Evolutionary conservation across 2,113 vertebrate species (phyloP), one percentile per base, ranked within the genome.

Genomic region (Ondatra zibethicus): DNA sequence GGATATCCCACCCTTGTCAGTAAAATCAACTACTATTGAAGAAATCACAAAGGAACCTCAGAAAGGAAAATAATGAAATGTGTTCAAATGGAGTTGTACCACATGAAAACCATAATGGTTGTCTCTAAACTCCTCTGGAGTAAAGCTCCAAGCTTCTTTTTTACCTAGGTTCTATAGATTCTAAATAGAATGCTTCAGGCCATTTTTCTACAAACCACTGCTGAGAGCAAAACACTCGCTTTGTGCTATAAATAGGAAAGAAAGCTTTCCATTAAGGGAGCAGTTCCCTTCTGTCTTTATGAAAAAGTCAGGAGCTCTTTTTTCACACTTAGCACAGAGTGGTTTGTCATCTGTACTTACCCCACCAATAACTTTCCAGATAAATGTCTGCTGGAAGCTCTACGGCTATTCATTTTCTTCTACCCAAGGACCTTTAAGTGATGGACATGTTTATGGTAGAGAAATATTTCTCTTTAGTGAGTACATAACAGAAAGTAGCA

Each of bases 391-490:
- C 4, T 45, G 88, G 63, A 82, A 75, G 25, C 52, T 94, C 52
- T 66, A 16, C 25, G 75, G 23, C 25, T 90, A 31, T 91, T 94
- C 45, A 90, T 93, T 87, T 70, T 88, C 78, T 91, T 72, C n/a
- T 73, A 31, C 89, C 25, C 73, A 82, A 76, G 89, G 93, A 73
- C 68, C 31, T 68, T 84, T 89, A 87, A 82, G 72, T 88, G 84
- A 94, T 66, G 36, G 58, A 27, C 73, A 39, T 55, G 52, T 92
- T 93, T 93, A 63, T 77, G 68, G 23, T 75, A 33, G 88, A 92
- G 84, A 96, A 66, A 52, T 89, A 82, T 84, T 94, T 95, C 72
- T 94, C 36, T 84, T 77, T 66, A 88, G 68, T 92, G 52, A 93
- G 52, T 63, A 1, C 10, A 12, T 88, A 84, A 87, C 17, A 61